phyloP scores from a whole-genome alignment of 2,888 invertebrate genomes.

The Marronus borbonicus region DNA sequence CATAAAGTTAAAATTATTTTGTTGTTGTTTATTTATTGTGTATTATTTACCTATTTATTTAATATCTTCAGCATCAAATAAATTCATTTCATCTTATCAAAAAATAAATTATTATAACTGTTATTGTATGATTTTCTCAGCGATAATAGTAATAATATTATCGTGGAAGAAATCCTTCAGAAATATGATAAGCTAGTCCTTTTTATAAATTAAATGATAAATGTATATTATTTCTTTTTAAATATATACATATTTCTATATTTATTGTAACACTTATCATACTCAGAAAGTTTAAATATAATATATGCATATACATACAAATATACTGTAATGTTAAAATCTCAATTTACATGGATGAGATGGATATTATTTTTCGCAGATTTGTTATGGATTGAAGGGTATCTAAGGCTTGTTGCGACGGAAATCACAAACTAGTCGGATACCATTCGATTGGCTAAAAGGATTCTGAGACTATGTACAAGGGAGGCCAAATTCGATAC shows the following conservation, averaged over 20 bases:
- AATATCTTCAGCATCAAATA: conserved; percentile 3
- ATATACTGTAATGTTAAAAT: conserved; percentile 2
- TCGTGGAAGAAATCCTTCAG: neutral
- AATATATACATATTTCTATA: conserved; percentile 13
- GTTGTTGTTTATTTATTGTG: too few relatives aligned
- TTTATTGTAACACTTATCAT: neutral
- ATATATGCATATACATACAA: conserved; percentile 8
- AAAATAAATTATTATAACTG: conserved; percentile 1
- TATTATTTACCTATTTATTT: too few relatives aligned
- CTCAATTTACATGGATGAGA: neutral
- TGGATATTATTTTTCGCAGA: too few relatives aligned
- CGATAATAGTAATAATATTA: neutral
- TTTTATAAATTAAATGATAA: conserved; percentile 3
- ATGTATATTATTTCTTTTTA: conserved; percentile 6
- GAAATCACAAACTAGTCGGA: too few relatives aligned
- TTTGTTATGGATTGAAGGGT: too few relatives aligned
- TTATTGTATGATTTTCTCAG: conserved; percentile 5
- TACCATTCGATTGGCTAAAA: too few relatives aligned
- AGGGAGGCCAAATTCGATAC: too few relatives aligned
- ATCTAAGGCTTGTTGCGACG: too few relatives aligned
- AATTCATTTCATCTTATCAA: conserved; percentile 7
- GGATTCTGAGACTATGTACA: too few relatives aligned
- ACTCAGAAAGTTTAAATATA: neutral
- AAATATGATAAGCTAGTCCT: conserved; percentile 9
- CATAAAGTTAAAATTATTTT: too few relatives aligned